Conservation (phyloP, 2,888 invertebrate species). For the Pristionchus entomophagus region DNA sequence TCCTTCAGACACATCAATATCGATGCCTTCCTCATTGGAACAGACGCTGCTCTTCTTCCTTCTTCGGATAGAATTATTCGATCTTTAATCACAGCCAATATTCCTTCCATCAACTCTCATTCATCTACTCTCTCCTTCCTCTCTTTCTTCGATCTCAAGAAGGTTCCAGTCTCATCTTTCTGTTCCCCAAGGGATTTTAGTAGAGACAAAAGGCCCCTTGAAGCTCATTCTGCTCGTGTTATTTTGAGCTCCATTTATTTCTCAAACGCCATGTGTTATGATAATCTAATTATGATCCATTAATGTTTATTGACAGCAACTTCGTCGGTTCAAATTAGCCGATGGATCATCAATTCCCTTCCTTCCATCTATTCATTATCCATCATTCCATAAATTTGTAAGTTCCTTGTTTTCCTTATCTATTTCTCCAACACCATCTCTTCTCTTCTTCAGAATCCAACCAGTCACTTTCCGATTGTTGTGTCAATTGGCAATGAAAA, state of each 20-base stretch:
- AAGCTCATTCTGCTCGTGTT: too few species aligned
- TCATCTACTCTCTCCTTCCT: conserved; percentile 59
- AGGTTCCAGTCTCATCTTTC: background rate
- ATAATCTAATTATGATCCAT: too few species aligned
- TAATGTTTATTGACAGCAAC: too few species aligned
- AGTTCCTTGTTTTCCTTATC: conserved; percentile 34
- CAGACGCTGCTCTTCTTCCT: background rate
- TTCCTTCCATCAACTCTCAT: conserved; percentile 61
- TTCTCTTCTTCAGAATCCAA: conserved; percentile 56
- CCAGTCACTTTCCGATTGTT: conserved; percentile 59
- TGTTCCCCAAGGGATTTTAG: too few species aligned
- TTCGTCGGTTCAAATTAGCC: conserved; percentile 56
- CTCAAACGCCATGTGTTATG: too few species aligned
- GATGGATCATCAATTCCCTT: conserved; percentile 63
- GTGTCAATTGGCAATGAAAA: conserved; percentile 53
- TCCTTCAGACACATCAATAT: conserved; percentile 28
- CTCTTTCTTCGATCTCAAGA: conserved; percentile 35
- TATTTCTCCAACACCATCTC: background rate
- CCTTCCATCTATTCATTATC: conserved; percentile 65
- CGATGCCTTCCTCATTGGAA: background rate
- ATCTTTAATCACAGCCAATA: conserved; percentile 59
- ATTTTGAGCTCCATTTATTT: too few species aligned
- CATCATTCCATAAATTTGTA: conserved; percentile 66
- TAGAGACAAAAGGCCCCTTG: too few species aligned
- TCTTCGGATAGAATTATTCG: conserved; percentile 9